Base-by-base conservation (phyloP, 2,113 vertebrate species). In the Paraplagusia blochii region DNA sequence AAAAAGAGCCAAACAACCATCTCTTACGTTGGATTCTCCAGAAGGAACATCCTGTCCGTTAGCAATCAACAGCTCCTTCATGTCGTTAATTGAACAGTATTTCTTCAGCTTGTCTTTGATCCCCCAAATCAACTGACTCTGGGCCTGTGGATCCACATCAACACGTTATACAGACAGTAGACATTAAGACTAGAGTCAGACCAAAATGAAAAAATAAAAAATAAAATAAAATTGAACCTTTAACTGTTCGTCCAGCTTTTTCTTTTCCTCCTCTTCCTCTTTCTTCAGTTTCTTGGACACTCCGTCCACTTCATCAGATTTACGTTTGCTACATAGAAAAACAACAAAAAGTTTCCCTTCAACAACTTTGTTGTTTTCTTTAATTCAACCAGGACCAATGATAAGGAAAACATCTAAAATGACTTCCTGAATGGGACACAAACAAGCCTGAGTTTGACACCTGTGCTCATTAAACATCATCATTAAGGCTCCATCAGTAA, bases 21-120 rank as follows among this genome's bases (percentile, higher is more conserved):
- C 9, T 58, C 94, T 92, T 87, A 98, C 97, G 0, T 94, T 96
- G 7, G 96, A 92, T 70, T 99, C 97, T 59, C 97, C 97, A 0
- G 96, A 95, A 1, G 96, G 95, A 67, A 97, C 92, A 15, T 94
- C 91, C 82, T 99, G 97, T 46, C 89, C 80, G 71, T 99, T 99
- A 68, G 94, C 95, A 0, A 97, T 96, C 58, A 99, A 93, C 76
- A 99, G 90, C 84, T 99, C 95, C 66, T 96, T 97, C 85, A 99
- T 90, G 79, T 98, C 96, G 0, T 94, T 97, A 9, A 84, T 87
- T 0, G 94, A 98, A 53, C 95, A 98, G 2, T 62, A 82, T 71
- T 94, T 98, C 90, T 88, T 96, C 76, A 99, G 87, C 65, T 97
- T 95, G 40, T 99, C 97, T 71, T 98, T 99, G 80, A 98, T 90